Percentiles rank a stretch among this genome's conserved stretches.
Conservation (phyloP, 2,113 vertebrate species). For the Pelobates fuscus region DNA sequence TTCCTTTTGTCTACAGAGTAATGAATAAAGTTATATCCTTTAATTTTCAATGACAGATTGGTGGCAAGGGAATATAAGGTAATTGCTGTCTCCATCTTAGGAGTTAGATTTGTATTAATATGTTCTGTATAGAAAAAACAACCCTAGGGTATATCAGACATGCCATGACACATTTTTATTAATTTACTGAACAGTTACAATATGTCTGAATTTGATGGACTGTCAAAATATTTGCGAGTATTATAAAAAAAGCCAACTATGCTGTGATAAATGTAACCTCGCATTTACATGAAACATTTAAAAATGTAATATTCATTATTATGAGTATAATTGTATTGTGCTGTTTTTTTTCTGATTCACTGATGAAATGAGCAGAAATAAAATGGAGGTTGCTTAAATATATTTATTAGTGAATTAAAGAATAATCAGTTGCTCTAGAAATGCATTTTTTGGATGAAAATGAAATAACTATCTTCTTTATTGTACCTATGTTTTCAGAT, state of each 20-base stretch:
- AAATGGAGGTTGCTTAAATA: no score
- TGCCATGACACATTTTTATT: conserved; percentile 42
- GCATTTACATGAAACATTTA: not conserved
- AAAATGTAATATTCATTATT: not conserved
- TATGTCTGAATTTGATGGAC: conserved; percentile 34
- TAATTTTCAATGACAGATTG: conserved; percentile 46
- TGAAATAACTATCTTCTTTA: no score
- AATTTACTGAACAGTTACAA: conserved; percentile 44
- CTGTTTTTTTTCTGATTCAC: not conserved
- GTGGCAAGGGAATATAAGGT: conserved; percentile 40
- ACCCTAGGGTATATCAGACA: conserved; percentile 42
- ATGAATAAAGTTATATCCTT: conserved; percentile 39
- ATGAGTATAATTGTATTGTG: not conserved
- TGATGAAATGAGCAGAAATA: no score
- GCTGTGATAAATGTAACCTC: not conserved
- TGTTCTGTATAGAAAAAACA: conserved; percentile 44
- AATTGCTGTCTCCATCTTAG: conserved; percentile 43
- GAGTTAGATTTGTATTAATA: conserved; percentile 47
- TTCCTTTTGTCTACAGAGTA: conserved; percentile 31
- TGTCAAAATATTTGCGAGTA: conserved; percentile 27
- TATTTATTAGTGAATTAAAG: no score
- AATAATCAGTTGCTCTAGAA: no score
- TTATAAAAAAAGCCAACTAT: conserved; percentile 1
- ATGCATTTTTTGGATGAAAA: no score
- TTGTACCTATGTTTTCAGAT: no score